phyloP scores from a whole-genome alignment of 1,140 invertebrate species.

The Cotesia glomerata region DNA sequence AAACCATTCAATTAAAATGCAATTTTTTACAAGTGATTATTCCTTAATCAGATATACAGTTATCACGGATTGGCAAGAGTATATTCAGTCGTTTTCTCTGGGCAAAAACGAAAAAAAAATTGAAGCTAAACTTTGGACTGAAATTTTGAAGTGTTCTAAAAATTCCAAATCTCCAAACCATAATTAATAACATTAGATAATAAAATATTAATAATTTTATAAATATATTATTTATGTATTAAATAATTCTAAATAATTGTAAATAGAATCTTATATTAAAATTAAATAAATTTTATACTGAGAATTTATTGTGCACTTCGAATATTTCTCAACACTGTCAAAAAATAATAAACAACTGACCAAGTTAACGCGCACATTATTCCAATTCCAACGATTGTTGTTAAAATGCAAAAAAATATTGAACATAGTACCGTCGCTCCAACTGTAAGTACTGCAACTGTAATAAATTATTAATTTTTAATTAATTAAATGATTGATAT shows the following conservation, averaged over 20 bases:
- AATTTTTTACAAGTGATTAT: too few species aligned
- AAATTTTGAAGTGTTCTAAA: too few species aligned
- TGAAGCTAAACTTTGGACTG: too few species aligned
- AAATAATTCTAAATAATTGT: too few species aligned
- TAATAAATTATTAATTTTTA: constrained; percentile 3
- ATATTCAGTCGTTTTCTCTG: too few species aligned
- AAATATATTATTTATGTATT: not conserved
- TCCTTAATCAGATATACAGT: too few species aligned
- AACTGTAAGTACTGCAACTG: constrained; percentile 27
- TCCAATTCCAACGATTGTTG: constrained; percentile 20
- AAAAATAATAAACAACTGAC: constrained; percentile 22
- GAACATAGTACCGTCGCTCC: constrained; percentile 28
- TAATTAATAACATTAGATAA: too few species aligned
- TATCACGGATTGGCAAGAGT: too few species aligned
- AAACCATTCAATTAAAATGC: too few species aligned
- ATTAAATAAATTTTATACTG: not conserved
- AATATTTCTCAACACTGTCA: constrained; percentile 18
- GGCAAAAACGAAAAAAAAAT: too few species aligned
- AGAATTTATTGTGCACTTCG: not conserved
- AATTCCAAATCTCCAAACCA: too few species aligned
- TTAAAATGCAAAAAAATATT: constrained; percentile 22
- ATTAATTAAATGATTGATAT: not conserved
- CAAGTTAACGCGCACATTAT: constrained; percentile 9
- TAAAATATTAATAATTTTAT: not conserved
- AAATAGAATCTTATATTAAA: too few species aligned